Base-by-base conservation (phyloP, 1,140 invertebrate genomes). In the Drosophila paulistorum region DNA sequence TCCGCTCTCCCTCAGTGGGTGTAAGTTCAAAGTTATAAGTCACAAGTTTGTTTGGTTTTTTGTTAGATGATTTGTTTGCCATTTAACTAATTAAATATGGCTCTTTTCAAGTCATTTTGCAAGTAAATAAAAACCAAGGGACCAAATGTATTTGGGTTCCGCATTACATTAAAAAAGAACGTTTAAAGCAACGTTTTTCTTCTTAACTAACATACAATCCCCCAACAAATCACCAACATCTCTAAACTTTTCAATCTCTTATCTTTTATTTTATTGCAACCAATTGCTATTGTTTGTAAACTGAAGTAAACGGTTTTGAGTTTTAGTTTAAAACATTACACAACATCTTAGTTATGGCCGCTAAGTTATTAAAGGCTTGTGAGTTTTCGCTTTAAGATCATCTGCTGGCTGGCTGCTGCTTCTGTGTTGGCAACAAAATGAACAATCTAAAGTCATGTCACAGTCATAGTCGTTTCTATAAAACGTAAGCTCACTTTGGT, bases 31-130 rank as follows among this genome's bases (percentile, higher is more conserved):
- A 74, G 59, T 73, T 70, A 80, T 70, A 65, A 69, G 78, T 68
- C 67, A 77, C 42, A 63, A 65, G 58, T 74, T 51, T 51, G 37
- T 39, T 39, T 39, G 11, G 37, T 54, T 67, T 33, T 30, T 68
- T 23, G 17, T 51, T 51, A 5, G 17, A 51, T 51, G 45, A 51
- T 51, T 51, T 51, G 45, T 51, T 51, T 51, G 45, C 45, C 74
- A 77, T 86, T 77, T 74, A 59, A 48, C 70, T 85, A 84, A 85
- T 84, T 84, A 74, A 70, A 77, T 51, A 51, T 51, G 45, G 58
- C 37, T 62, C 54, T 11, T 10, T 39, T 17, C 4, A 11, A 26
- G 7, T 42, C 33, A 20, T 33, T 62, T 68, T 58, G 57, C 17
- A 7, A 48, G 45, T 17, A 11, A 9, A 11, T 9, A 51, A 11